Evolutionary conservation across 2,113 vertebrate species (phyloP).

Genomic region (Entelurus aequoreus): DNA sequence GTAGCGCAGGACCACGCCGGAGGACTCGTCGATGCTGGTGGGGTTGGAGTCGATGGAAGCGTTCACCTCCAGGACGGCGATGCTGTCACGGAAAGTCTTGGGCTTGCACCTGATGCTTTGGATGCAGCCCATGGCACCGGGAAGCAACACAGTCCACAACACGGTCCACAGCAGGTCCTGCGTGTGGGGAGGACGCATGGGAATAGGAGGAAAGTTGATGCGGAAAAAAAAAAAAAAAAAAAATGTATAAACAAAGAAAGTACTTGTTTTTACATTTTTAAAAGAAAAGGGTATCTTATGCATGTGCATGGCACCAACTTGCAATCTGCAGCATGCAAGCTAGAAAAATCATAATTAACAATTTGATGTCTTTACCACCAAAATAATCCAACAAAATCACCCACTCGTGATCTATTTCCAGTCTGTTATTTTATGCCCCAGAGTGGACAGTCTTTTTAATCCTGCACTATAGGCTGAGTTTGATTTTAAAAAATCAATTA

Average conservation of each 20-base stretch:
- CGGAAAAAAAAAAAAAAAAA: not conserved
- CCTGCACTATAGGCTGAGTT: constrained; percentile 6
- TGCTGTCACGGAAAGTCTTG: constrained; percentile 91
- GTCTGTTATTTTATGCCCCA: no score
- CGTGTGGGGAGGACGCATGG: constrained; percentile 78
- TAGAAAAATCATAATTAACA: no score
- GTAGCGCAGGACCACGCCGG: constrained; percentile 93
- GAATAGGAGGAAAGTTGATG: constrained; percentile 51
- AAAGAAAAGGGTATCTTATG: no score
- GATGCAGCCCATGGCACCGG: constrained; percentile 96
- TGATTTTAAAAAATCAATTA: not conserved
- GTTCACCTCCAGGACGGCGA: constrained; percentile 88
- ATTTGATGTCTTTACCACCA: no score
- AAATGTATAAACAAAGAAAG: not conserved
- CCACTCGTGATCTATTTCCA: no score
- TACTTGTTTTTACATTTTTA: no score
- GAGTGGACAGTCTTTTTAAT: constrained; percentile 12
- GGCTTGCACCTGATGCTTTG: constrained; percentile 96
- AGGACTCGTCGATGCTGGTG: constrained; percentile 96
- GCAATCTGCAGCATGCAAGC: no score
- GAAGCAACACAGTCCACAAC: constrained; percentile 74
- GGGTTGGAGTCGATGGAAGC: constrained; percentile 90
- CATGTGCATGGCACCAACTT: no score
- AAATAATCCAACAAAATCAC: no score
- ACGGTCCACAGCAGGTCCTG: constrained; percentile 78